Base-by-base conservation (phyloP, 1,140 invertebrate genomes). In the Brachionus calyciflorus region DNA sequence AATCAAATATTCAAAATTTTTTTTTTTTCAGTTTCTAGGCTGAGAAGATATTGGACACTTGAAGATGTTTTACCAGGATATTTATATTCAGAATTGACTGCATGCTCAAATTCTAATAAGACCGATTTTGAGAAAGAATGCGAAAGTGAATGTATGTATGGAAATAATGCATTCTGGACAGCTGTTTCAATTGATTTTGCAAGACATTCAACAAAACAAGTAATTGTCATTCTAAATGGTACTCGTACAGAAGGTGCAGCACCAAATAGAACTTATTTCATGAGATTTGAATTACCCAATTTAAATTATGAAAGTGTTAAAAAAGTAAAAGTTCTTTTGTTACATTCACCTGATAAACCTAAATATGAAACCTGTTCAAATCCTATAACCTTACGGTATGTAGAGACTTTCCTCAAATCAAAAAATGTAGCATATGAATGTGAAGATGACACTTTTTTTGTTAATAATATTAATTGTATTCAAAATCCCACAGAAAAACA, bases 161-260 rank as follows among this genome's bases (percentile, higher is more conserved):
- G 30, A 37, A 51, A 53, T 19, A 55, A 49, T 19, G 46, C 69
- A 12, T 73, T 73, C 41, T 73, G 69, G 69, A 51, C 49, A 24
- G 69, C 69, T 28, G 69, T 30, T 6, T 73, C 69, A 28, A 51
- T 12, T 30, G 30, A 73, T 49, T 73, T 51, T 24, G 69, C 69
- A 6, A 21, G 17, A 17, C 49, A 73, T 24, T 44, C 69, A 51
- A 49, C n/a, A 40, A 46, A 33, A 6, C 17, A n/a, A 21, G 44
- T 73, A 10, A n/a, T 21, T 55, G 26, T 24, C 2, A 19, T 73
- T 21, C 69, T 73, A 7, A 73, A 73, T 41, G 69, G 69, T 28
- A 73, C 19, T 51, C 10, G 69, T 30, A 37, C 5, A 24, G 19
- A n/a, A 0, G 69, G 69, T 6, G 69, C 69, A 40, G 1, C 51